Percentiles rank a stretch among this genome's conserved stretches.
Conservation (phyloP, 2,888 invertebrate species). For the Taphrorychus bicolor region DNA sequence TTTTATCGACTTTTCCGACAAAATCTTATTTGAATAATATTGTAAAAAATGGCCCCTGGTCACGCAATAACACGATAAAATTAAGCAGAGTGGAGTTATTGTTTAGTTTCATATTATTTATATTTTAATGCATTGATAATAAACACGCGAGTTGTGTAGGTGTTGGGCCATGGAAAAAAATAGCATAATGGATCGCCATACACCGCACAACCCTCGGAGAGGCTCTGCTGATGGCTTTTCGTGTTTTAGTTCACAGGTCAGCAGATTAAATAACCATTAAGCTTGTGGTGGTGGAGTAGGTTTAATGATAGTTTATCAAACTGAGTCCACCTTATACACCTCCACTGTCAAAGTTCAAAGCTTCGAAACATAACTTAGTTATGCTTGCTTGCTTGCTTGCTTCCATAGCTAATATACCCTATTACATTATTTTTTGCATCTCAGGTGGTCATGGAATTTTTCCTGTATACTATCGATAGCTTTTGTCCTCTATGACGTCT, state of each 20-base stretch:
- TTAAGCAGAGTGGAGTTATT: conserved; percentile 22
- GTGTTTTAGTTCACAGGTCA: background rate
- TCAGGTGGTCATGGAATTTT: too few relatives aligned
- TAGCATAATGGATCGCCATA: background rate
- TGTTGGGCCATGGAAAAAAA: background rate
- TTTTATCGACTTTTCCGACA: conserved; percentile 14
- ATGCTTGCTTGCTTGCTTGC: too few relatives aligned
- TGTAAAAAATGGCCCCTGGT: conserved; percentile 21
- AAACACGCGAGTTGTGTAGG: conserved; percentile 1
- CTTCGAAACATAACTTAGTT: too few relatives aligned
- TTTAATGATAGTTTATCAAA: background rate
- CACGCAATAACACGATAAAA: conserved; percentile 30
- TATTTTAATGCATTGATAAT: conserved; percentile 5
- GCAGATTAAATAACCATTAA: background rate
- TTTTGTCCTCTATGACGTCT: too few relatives aligned
- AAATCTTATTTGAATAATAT: conserved; percentile 13
- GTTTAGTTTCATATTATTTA: conserved; percentile 16
- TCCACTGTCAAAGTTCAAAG: too few relatives aligned
- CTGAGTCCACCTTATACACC: too few relatives aligned
- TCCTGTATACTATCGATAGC: too few relatives aligned
- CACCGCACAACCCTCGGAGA: background rate
- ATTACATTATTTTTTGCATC: too few relatives aligned
- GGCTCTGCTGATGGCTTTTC: too few relatives aligned
- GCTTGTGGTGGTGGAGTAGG: background rate
- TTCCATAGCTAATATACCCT: too few relatives aligned